phyloP scores from a whole-genome alignment of 2,113 vertebrate genomes.

The Zapus hudsonius region DNA sequence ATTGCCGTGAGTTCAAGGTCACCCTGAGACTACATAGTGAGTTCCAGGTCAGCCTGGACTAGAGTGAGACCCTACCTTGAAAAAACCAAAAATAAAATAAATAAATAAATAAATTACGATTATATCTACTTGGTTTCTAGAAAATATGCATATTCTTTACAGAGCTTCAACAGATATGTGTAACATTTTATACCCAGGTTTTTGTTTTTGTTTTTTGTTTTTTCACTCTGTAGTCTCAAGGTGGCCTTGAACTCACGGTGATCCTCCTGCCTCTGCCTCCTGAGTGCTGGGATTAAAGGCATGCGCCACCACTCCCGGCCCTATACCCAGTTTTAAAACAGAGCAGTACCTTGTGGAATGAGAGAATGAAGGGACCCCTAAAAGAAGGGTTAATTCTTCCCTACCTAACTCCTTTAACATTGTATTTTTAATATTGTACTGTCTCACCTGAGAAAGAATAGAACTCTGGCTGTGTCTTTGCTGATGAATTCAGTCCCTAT shows the following conservation, averaged over 20 bases:
- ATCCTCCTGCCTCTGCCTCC: no score
- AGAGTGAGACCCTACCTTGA: no score
- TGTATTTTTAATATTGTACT: not conserved
- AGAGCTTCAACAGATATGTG: not conserved
- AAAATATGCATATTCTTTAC: not conserved
- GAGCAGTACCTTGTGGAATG: not conserved
- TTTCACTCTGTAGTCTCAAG: no score
- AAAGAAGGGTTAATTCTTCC: not conserved
- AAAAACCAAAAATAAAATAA: no score
- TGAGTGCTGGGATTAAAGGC: no score
- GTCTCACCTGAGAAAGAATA: not conserved
- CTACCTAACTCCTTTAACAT: not conserved
- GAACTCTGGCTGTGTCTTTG: not conserved
- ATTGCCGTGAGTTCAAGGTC: no score
- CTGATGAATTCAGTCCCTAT: not conserved
- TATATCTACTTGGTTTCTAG: not conserved
- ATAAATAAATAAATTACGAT: not conserved
- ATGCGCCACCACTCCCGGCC: no score
- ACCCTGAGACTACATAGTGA: no score
- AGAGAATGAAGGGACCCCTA: not conserved
- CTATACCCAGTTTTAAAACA: slow-evolving; percentile 26
- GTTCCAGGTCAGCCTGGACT: no score
- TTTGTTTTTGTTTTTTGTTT: no score
- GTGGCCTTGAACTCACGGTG: no score
- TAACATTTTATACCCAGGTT: slow-evolving; percentile 3